Evolutionary conservation across 2,888 invertebrate species (phyloP).

Genomic region (Polyploca ridens): DNA sequence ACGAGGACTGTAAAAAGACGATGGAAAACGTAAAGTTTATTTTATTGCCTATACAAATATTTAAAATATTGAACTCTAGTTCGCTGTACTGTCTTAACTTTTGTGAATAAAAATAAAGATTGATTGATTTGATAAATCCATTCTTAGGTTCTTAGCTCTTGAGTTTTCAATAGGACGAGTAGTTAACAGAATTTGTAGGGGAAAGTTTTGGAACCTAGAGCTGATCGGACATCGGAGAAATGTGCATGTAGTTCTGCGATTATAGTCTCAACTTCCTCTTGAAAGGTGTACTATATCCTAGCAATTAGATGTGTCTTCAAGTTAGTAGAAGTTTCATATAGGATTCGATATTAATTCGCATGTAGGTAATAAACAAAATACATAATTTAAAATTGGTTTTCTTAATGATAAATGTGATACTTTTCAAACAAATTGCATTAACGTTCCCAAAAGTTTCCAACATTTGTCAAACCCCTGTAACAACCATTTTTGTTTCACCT

Average conservation of each 20-base stretch:
- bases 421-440: constrained; percentile 5
- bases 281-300: background rate
- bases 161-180: background rate
- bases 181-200: background rate
- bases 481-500: background rate
- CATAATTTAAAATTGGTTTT: background rate
- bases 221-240: background rate
- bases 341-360: too few relatives aligned
- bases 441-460: background rate
- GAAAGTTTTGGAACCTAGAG: background rate
- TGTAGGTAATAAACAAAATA: too few relatives aligned
- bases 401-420: background rate
- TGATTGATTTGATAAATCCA: too few relatives aligned
- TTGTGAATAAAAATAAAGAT: too few relatives aligned
- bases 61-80: too few relatives aligned
- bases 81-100: too few relatives aligned
- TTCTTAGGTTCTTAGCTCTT: too few relatives aligned
- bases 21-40: background rate
- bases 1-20: background rate
- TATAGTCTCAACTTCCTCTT: background rate
- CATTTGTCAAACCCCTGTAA: background rate
- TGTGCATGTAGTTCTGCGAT: background rate
- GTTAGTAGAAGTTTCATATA: background rate
- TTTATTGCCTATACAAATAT: background rate
- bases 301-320: background rate